Evolutionary conservation across 2,797 vertebrate species (phyloP).

Genomic region (Artibeus jamaicensis): DNA sequence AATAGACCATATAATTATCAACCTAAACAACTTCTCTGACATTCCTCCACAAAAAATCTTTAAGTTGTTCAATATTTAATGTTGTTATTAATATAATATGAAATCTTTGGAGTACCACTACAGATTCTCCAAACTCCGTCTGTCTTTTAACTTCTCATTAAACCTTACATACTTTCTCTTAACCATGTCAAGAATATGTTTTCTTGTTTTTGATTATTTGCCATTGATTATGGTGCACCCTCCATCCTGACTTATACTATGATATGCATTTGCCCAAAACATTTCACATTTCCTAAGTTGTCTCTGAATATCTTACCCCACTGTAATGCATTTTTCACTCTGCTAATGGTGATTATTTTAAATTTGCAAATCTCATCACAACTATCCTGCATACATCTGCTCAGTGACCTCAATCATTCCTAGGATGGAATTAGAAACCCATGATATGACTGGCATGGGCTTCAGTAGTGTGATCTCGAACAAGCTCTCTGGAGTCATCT

Average conservation of each 20-base stretch:
- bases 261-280: neutral
- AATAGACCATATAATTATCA: neutral
- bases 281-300: neutral
- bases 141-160: neutral
- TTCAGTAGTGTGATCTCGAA: neutral
- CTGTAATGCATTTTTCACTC: neutral
- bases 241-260: neutral
- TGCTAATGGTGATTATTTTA: neutral
- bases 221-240: neutral
- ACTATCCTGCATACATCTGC: neutral
- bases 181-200: neutral
- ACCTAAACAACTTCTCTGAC: neutral
- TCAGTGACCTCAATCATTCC: neutral
- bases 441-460: neutral
- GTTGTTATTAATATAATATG: neutral
- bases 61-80: neutral
- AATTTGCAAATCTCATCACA: neutral
- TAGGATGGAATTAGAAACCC: neutral
- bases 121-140: neutral
- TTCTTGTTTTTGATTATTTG: neutral
- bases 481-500: neutral
- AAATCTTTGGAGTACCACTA: neutral
- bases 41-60: neutral
- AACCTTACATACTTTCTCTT: neutral
- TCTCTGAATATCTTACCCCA: neutral